Percentiles rank a stretch among this genome's conserved stretches.
Evolutionary conservation across 1,140 invertebrate species (phyloP).

Genomic region (Panagrolaimus sp.): DNA sequence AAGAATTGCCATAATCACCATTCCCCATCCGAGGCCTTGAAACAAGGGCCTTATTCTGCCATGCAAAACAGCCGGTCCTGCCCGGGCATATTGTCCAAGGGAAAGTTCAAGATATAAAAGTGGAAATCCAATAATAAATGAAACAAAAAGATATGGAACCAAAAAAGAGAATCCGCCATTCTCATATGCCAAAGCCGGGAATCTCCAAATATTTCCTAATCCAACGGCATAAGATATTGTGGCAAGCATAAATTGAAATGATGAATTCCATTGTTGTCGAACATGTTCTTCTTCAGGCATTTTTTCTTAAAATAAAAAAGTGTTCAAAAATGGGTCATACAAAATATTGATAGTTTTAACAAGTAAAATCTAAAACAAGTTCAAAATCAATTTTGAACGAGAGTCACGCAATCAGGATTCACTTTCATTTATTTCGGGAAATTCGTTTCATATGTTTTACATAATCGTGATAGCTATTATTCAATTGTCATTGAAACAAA

Average conservation of each 20-base stretch:
- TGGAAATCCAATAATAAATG: slow-evolving; percentile 29
- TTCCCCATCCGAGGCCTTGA: slow-evolving; percentile 19
- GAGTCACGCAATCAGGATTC: no score
- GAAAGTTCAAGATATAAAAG: slow-evolving; percentile 23
- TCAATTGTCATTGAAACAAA: no score
- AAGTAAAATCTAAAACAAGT: no score
- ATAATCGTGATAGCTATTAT: no score
- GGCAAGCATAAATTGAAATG: slow-evolving; percentile 32
- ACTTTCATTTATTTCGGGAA: no score
- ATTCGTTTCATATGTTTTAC: no score
- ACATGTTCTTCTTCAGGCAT: slow-evolving; percentile 10
- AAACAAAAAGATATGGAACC: slow-evolving; percentile 24
- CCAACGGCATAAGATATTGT: slow-evolving; percentile 42
- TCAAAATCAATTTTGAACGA: no score
- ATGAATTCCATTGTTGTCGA: slow-evolving; percentile 32
- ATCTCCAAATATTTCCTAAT: slow-evolving; percentile 40
- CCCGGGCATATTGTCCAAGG: slow-evolving; percentile 23
- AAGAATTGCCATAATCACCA: slow-evolving; percentile 14
- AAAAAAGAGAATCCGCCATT: slow-evolving; percentile 34
- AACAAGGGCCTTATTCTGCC: slow-evolving; percentile 22
- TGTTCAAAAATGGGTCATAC: no score
- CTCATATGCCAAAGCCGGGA: slow-evolving; percentile 39
- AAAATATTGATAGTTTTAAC: no score
- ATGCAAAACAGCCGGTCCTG: slow-evolving; percentile 23
- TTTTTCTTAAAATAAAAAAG: no score